Percentiles rank a stretch among this genome's conserved stretches.
These are phyloP conservation scores for Harpalus rufipes DNA, from an alignment of 2,888 invertebrate species.

Conservation along the genomic window DNA sequence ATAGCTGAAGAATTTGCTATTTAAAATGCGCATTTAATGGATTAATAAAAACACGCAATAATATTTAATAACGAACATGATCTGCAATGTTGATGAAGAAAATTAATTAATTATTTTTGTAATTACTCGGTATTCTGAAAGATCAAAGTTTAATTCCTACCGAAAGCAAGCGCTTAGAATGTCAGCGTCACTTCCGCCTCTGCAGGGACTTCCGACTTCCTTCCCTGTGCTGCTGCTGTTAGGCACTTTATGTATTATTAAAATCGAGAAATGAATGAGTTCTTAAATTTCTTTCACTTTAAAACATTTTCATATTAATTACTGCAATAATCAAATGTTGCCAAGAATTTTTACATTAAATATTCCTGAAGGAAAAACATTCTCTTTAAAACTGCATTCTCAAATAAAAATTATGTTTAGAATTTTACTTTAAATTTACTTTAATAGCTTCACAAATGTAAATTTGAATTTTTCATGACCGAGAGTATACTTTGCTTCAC, in stretches of 20 bases:
- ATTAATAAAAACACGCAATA: background rate
- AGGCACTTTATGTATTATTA: constrained; percentile 32
- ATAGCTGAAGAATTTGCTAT: background rate
- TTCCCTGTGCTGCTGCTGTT: background rate
- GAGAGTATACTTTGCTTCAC: no score
- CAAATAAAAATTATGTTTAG: no score
- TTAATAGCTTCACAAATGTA: no score
- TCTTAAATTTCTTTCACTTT: background rate
- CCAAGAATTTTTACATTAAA: constrained; percentile 7
- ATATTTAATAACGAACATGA: constrained; percentile 4
- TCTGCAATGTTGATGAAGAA: constrained; percentile 20
- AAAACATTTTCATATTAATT: constrained; percentile 13
- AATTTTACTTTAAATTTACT: no score
- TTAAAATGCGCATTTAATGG: background rate
- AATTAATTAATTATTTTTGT: constrained; percentile 44
- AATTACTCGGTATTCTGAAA: constrained; percentile 43
- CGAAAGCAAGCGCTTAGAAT: constrained; percentile 47
- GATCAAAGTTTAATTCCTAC: constrained; percentile 43
- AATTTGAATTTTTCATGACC: no score
- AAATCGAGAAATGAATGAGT: constrained; percentile 10
- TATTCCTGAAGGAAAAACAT: background rate
- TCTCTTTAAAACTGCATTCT: background rate
- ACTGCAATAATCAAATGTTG: background rate
- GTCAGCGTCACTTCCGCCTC: constrained; percentile 13
- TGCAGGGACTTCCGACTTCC: background rate